Evolutionary conservation across 2,888 invertebrate genomes (phyloP).

Genomic region (Pimpla rufipes): DNA sequence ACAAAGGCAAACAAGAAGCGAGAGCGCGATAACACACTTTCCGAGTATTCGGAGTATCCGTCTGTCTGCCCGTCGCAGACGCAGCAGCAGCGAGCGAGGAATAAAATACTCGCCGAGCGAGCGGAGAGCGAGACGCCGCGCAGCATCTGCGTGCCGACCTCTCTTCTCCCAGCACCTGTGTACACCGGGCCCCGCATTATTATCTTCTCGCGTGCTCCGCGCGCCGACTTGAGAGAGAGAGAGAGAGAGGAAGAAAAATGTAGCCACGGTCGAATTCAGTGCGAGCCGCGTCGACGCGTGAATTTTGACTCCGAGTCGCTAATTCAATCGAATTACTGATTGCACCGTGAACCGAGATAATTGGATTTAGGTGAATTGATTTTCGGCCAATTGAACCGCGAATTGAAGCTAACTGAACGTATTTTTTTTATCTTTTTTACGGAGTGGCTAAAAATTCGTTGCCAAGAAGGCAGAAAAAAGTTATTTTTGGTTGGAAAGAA

Average conservation of each 20-base stretch:
- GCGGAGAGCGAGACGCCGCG: conserved; percentile 47
- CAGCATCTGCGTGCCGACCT: conserved; percentile 82
- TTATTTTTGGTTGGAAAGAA: no score
- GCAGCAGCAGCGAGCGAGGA: conserved; percentile 32
- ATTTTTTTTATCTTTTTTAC: neutral
- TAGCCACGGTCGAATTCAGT: neutral
- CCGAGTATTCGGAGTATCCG: conserved; percentile 28
- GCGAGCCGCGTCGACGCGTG: neutral
- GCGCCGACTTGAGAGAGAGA: neutral
- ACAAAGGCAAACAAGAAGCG: conserved; percentile 56
- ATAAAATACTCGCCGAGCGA: conserved; percentile 29
- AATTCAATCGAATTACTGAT: no score
- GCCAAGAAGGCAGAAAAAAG: no score
- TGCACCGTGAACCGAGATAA: neutral
- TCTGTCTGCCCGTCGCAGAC: conserved; percentile 7
- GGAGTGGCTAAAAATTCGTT: no score
- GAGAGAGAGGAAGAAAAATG: neutral
- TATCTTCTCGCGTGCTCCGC: conserved; percentile 78
- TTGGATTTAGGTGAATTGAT: neutral
- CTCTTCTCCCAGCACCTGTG: conserved; percentile 82
- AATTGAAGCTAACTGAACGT: neutral
- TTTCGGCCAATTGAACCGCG: neutral
- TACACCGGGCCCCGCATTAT: conserved; percentile 79
- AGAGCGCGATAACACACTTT: conserved; percentile 59
- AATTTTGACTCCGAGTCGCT: no score